Evolutionary conservation across 2,113 vertebrate genomes (phyloP), one percentile per base, ranked within the genome.

Genomic region (Athene cunicularia): DNA sequence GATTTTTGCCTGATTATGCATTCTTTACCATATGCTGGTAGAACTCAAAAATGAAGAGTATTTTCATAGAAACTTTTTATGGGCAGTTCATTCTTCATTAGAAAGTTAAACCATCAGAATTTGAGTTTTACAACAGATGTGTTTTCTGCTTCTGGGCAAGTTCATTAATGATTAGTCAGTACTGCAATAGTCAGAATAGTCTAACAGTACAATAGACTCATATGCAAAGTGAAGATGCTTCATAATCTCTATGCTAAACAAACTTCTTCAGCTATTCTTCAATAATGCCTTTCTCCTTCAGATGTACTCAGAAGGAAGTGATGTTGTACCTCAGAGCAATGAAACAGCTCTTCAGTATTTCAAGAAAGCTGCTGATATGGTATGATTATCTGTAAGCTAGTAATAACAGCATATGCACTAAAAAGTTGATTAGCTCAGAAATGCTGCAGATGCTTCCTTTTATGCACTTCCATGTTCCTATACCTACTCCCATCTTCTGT

Each of bases 281-380:
- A 94, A 1, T 68, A 70, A 58, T n/a, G 14, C 62, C 17, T 95
- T 74, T 98, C 12, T 97, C 72, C 71, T 90, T 91, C 95, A 99
- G 99, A 99, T 99, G 99, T 99, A 99, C 96, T 99, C 99, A 6
- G 99, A 99, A 93, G 99, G 99, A 96, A 99, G 99, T 73, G 99
- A 99, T 93, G 99, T 98, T 71, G 98, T 99, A 17, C 98, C 99
- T 68, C 99, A 99, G 97, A 99, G 99, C 98, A 99, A 99, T 28
- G 99, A 99, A 94, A 99, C 99, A 2, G 99, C 99, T 9, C 98
- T 99, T 93, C 98, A 99, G 93, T 99, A 99, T 97, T 99, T 99
- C 93, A 99, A 99, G 96, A 99, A 99, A 97, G 99, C 99, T 75
- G 99, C 99, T 43, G 99, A 99, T 95, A 98, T 99, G 99, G 99